Conservation (phyloP, 2,113 vertebrate genomes). For the Equus przewalskii region DNA sequence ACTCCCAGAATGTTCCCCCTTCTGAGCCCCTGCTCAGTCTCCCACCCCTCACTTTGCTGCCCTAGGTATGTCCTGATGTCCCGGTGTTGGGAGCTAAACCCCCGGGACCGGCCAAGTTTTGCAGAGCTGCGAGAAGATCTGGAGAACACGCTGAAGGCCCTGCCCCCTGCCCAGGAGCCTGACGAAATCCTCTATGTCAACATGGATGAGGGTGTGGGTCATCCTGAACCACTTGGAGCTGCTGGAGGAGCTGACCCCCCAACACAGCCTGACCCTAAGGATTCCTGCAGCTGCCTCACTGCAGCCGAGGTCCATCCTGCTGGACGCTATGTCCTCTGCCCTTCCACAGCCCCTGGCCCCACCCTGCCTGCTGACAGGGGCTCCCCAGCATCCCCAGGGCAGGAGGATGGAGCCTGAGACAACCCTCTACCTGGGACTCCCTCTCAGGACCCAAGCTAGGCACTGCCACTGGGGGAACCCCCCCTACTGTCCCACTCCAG, state of each 20-base stretch:
- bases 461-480: conserved; percentile 64
- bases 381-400: conserved; percentile 77
- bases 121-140: conserved; percentile 90
- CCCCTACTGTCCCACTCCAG: neutral
- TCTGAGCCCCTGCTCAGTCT: neutral
- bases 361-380: conserved; percentile 66
- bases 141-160: conserved; percentile 92
- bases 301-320: conserved; percentile 90
- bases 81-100: conserved; percentile 94
- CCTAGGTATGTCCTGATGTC: conserved; percentile 93
- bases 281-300: conserved; percentile 89
- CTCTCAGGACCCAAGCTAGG: conserved; percentile 78
- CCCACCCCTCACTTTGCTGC: neutral
- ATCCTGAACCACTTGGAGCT: conserved; percentile 87
- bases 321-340: conserved; percentile 94
- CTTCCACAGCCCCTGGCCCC: conserved; percentile 83
- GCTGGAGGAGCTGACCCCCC: conserved; percentile 83
- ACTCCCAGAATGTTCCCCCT: neutral
- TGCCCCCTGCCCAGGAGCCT: conserved; percentile 91
- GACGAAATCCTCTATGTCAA: conserved; percentile 96
- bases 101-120: conserved; percentile 92
- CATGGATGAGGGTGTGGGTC: conserved; percentile 91
- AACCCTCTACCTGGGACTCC: conserved; percentile 1
- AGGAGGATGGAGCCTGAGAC: conserved; percentile 82
- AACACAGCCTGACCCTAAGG: conserved; percentile 81